Evolutionary conservation across 2,113 vertebrate genomes (phyloP), one percentile per base, ranked within the genome.

Genomic region (Morone chrysops): DNA sequence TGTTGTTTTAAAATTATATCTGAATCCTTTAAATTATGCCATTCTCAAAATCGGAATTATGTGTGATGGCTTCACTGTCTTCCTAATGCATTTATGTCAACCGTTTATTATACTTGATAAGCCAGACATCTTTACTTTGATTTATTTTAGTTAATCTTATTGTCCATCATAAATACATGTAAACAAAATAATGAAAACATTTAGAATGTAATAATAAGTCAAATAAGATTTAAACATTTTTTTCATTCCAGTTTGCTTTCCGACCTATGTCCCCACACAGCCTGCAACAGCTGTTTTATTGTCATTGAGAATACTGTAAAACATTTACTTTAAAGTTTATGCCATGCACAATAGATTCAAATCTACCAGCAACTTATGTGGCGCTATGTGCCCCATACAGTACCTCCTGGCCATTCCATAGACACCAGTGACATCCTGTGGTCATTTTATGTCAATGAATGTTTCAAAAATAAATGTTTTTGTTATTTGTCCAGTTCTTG

Each of bases 351-450:
- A 43, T 48, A 48, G 25, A n/a, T 17, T 18, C 50, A 50, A 36
- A 54, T 25, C 4, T 47, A 47, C 31, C 41, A 74, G 53, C 8
- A 17, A 25, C 25, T 61, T 13, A 14, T 48, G 4, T 36, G 8
- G 12, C 10, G 10, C 12, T 16, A 0, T 18, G 13, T 0, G 0
- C 25, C 11, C 40, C 10, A 4, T 16, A 0, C 40, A 9, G n/a
- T 0, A 5, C 53, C 0, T 3, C 2, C 16, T 17, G 0, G 8
- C 0, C 57, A 80, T 78, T 81, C 31, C 20, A 77, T 54, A 51
- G 70, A 85, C 91, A 87, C 70, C 50, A 87, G 71, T 59, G 93
- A 76, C 93, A 86, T 63, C 90, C 10, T 90, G 92, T 93, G 94
- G 89, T 18, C 10, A 61, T 47, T 63, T 61, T 36, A 12, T 73